These are phyloP conservation scores for Petroica traversi DNA, from an alignment of 2,113 vertebrate genomes.

Conservation along the genomic window DNA sequence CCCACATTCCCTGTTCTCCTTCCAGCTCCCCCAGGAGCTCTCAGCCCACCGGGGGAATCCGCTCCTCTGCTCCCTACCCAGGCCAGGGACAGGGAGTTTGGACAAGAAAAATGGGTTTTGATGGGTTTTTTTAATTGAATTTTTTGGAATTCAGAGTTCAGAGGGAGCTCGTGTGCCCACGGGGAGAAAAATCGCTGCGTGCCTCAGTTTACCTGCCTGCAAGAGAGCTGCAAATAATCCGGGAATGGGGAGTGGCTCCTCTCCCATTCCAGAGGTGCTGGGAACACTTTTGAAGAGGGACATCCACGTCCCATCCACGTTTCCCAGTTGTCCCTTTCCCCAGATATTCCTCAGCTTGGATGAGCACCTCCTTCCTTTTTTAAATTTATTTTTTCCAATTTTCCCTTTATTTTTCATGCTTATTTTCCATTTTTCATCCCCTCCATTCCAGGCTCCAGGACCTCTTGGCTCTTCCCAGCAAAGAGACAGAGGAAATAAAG, in stretches of 20 bases:
- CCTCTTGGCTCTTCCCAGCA: neutral
- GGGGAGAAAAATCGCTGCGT: fast-evolving
- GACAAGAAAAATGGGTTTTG: fast-evolving
- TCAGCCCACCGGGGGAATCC: fast-evolving
- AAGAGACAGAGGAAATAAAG: neutral
- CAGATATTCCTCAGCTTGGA: neutral
- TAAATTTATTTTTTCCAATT: neutral
- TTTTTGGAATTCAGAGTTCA: neutral
- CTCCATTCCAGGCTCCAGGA: neutral
- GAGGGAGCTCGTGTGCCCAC: fast-evolving
- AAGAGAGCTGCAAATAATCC: neutral
- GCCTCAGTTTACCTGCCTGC: neutral
- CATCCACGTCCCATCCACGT: fast-evolving
- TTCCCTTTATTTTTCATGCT: neutral
- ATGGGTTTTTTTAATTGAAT: fast-evolving
- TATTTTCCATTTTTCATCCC: neutral
- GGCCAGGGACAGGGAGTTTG: fast-evolving
- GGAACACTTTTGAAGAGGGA: neutral
- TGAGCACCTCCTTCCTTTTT: neutral
- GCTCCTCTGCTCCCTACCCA: fast-evolving
- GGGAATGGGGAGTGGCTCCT: neutral
- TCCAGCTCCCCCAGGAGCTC: fast-evolving
- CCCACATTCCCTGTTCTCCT: neutral
- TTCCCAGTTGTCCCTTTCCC: no score
- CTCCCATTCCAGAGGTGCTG: fast-evolving